phyloP scores from a whole-genome alignment of 2,888 invertebrate genomes.

The Ptychoptera contaminata region DNA sequence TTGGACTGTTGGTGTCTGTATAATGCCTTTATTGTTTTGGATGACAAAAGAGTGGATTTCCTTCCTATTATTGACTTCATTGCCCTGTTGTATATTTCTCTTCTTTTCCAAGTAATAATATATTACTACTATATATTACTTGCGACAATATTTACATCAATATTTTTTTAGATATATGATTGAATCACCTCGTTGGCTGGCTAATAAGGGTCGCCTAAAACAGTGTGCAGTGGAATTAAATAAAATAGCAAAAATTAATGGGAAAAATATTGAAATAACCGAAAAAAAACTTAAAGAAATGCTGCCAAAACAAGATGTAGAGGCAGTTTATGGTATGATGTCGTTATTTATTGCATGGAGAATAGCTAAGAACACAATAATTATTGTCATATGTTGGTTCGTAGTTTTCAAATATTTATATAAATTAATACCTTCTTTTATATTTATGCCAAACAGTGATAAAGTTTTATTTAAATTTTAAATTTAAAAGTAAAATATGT shows the following conservation, averaged over 20 bases:
- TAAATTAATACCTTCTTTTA: too few species aligned
- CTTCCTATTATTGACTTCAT: conserved; percentile 34
- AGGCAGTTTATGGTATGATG: conserved; percentile 35
- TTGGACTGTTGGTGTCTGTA: conserved; percentile 35
- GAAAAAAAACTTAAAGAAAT: conserved; percentile 31
- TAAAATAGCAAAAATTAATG: conserved; percentile 39
- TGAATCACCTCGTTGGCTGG: conserved; percentile 49
- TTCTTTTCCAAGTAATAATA: conserved; percentile 29
- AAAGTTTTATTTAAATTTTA: too few species aligned
- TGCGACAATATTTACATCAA: too few species aligned
- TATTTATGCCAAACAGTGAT: too few species aligned
- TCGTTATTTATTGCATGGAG: conserved; percentile 40
- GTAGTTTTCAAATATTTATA: too few species aligned
- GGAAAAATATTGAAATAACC: conserved; percentile 27
- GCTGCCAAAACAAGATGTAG: conserved; percentile 23
- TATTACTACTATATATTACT: background rate
- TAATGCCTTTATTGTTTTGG: conserved; percentile 37
- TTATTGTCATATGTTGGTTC: conserved; percentile 40
- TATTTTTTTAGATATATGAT: conserved; percentile 35
- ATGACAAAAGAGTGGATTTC: conserved; percentile 32
- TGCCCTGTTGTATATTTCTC: conserved; percentile 31
- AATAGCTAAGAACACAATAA: conserved; percentile 36
- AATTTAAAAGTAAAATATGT: too few species aligned
- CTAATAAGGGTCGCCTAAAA: conserved; percentile 34
- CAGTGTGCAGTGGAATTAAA: conserved; percentile 35